Evolutionary conservation across 1,140 invertebrate genomes (phyloP), one percentile per base, ranked within the genome.

Genomic region (Prorops nasuta): DNA sequence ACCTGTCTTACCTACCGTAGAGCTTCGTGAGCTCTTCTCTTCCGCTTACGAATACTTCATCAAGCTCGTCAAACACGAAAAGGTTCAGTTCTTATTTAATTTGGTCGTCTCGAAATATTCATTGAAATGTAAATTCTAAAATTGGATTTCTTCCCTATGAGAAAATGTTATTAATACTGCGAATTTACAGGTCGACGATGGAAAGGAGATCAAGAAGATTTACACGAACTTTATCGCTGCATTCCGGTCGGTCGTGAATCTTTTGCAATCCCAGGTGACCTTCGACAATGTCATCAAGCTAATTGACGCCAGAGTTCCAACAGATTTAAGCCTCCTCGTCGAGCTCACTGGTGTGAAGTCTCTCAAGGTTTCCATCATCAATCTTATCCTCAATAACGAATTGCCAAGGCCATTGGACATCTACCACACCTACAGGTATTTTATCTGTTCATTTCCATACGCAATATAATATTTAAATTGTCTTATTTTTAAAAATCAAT

Each of bases 341-440:
- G 69, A 75, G 6, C 19, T 85, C 0, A 81, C 83, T 2, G 64
- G 64, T 35, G 47, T 82, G 1, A 63, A 77, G 1, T 72, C 70
- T 7, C 51, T 82, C 9, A 78, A 71, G 37, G 70, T 84, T 22
- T 88, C 85, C 17, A 16, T 81, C 0, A n/a, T 88, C 2, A 82
- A 80, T 60, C 79, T 82, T 41, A 6, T 88, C 3, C 28, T 80
- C 1, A 79, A 80, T 21, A 79, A 81, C 31, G 83, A 88, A 51
- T 66, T 80, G 19, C 80, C 81, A 1, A 67, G 76, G 10, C 59
- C 78, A 1, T 19, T 60, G 9, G 76, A 79, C 0, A 1, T 82
- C n/a, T 73, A 82, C 54, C 70, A 73, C 24, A 66, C 81, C 0
- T 84, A 83, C 72, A 79, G 81, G 67, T 73, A 74, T 15, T n/a